These are phyloP conservation scores for Campaea margaritaria DNA, from an alignment of 2,888 invertebrate species.

Conservation along the genomic window DNA sequence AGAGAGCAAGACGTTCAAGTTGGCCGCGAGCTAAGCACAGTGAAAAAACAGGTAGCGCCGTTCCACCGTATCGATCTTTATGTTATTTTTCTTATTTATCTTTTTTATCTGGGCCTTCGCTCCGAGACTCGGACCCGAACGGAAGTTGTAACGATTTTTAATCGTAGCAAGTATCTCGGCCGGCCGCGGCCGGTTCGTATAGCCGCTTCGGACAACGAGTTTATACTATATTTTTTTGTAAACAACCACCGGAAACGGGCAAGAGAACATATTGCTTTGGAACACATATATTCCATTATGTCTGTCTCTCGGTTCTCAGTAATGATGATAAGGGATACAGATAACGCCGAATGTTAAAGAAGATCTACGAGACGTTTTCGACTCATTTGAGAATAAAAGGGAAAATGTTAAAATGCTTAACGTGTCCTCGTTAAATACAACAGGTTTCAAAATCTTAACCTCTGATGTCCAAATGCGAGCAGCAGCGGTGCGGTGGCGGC, in stretches of 20 bases:
- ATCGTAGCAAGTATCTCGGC: constrained; percentile 81
- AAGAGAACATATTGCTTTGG: constrained; percentile 73
- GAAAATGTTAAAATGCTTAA: constrained; percentile 39
- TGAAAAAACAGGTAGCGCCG: constrained; percentile 83
- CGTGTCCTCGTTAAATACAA: constrained; percentile 29
- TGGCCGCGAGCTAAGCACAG: constrained; percentile 65
- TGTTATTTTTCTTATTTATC: constrained; percentile 82
- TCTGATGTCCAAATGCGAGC: constrained; percentile 22
- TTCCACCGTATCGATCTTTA: constrained; percentile 82
- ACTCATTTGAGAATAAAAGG: constrained; percentile 42
- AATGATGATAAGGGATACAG: constrained; percentile 72
- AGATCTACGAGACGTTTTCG: constrained; percentile 53
- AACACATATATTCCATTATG: constrained; percentile 83
- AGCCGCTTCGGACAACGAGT: constrained; percentile 73
- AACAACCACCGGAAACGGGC: constrained; percentile 82
- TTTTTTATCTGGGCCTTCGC: constrained; percentile 80
- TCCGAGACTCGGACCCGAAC: constrained; percentile 75
- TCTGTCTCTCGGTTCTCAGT: constrained; percentile 71
- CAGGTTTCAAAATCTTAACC: constrained; percentile 27
- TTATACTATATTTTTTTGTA: constrained; percentile 78
- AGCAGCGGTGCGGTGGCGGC: constrained; percentile 14
- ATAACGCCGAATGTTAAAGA: constrained; percentile 63
- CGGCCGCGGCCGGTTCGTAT: constrained; percentile 72
- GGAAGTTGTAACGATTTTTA: constrained; percentile 85
- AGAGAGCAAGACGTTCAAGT: constrained; percentile 50